Evolutionary conservation across 2,113 vertebrate genomes (phyloP), one percentile per base, ranked within the genome.

Genomic region (Etia nguti): DNA sequence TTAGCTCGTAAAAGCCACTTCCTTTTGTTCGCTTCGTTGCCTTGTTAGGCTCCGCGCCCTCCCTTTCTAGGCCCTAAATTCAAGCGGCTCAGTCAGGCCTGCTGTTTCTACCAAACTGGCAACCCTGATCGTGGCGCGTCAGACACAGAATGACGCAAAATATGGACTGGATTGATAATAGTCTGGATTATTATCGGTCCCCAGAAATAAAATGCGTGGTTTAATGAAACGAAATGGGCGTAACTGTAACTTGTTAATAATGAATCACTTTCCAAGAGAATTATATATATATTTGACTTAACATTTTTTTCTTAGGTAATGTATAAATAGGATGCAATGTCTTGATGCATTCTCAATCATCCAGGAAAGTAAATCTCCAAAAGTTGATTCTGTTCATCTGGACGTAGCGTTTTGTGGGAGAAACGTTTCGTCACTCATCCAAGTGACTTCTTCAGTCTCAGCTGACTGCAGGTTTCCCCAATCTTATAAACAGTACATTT

Each of bases 21-120:
- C 86, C 86, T 88, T 93, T 92, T 93, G 93, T 93, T 92, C 13
- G n/a, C 10, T 24, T 13, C 9, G 91, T 94, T 94, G 91, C 93
- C 94, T 88, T 16, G 77, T 77, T 22, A 2, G 0, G 2, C 7
- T 13, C 1, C 4, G 3, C 7, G 48, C 55, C 57, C 59, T n/a
- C 4, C 43, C 2, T 46, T 82, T 4, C n/a, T 10, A 2, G 0
- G 2, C 11, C 1, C 0, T 6, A 3, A 34, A 68, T 55, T 52
- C 15, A 55, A 15, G 2, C 0, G 1, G 0, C 4, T 24, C 8
- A 41, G 26, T 6, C 2, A 13, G 6, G 18, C 34, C 24, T 20
- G 3, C 4, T 11, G 48, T 60, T 82, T 80, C 3, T 4, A 80
- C 80, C 11, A 15, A 92, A 29, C 87, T 94, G 93, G 93, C 93